These are phyloP conservation scores for Tetragnatha montana DNA, from an alignment of 2,888 invertebrate species.

Conservation along the genomic window DNA sequence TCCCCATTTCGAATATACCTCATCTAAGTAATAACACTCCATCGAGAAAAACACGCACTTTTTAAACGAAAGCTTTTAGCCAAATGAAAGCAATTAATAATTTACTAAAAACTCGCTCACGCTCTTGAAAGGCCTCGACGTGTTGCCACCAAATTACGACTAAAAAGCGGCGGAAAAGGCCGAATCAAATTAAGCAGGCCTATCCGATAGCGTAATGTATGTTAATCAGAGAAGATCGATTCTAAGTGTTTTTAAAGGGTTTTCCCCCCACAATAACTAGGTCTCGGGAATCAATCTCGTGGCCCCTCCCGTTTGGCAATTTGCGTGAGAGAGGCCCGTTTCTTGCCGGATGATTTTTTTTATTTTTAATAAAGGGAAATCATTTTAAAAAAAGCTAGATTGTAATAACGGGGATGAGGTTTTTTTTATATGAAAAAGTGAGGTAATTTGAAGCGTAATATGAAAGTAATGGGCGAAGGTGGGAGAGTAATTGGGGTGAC, in stretches of 20 bases:
- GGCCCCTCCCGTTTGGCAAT: conserved; percentile 34
- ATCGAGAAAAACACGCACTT: neutral
- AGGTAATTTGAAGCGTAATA: neutral
- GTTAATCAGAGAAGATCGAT: conserved; percentile 60
- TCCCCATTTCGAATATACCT: neutral
- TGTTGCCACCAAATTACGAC: conserved; percentile 29
- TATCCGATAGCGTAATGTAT: conserved; percentile 46
- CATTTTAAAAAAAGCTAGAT: neutral
- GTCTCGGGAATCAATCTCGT: conserved; percentile 12
- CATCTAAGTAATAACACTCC: neutral
- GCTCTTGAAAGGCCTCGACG: conserved; percentile 15
- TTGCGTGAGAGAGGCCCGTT: neutral
- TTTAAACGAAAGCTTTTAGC: conserved; percentile 22
- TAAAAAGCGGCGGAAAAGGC: conserved; percentile 23
- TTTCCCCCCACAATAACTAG: conserved; percentile 21
- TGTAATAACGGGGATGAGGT: neutral
- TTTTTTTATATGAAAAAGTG: neutral
- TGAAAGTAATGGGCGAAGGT: neutral
- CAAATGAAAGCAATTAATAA: conserved; percentile 61
- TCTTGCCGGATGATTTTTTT: neutral
- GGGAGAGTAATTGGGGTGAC: neutral
- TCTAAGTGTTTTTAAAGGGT: conserved; percentile 59
- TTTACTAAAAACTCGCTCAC: conserved; percentile 5
- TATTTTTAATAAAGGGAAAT: neutral
- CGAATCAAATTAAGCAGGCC: conserved; percentile 21